These are phyloP conservation scores for Sebastes diaconus DNA, from an alignment of 2,797 vertebrate species.

Conservation along the genomic window DNA sequence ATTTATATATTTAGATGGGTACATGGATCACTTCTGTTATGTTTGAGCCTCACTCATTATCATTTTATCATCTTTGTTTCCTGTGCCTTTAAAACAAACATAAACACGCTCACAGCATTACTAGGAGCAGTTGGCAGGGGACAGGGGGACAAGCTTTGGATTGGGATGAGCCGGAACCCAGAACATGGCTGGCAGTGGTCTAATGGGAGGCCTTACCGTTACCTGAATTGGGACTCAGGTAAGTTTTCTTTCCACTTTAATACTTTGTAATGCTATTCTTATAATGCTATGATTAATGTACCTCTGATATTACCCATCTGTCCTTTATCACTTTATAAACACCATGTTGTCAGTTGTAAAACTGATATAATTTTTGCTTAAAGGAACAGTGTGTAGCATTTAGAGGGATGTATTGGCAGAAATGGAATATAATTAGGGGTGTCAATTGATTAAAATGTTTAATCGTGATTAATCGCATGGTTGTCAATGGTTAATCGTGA, in stretches of 20 bases:
- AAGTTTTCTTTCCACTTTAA: conserved; percentile 22
- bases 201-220: conserved; percentile 85
- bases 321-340: not conserved
- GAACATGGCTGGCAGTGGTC: conserved; percentile 90
- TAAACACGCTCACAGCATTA: conserved; percentile 29
- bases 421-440: no score
- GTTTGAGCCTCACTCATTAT: not conserved
- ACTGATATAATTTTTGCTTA: not conserved
- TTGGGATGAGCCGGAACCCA: conserved; percentile 84
- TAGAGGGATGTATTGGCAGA: no score
- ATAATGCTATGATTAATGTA: not conserved
- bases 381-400: not conserved
- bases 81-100: not conserved
- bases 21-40: not conserved
- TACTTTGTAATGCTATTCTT: not conserved
- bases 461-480: no score
- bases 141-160: conserved; percentile 80
- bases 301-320: not conserved
- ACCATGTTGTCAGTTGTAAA: not conserved
- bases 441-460: no score
- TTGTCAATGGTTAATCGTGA: no score
- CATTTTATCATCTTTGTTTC: not conserved
- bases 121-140: not conserved
- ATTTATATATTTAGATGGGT: not conserved
- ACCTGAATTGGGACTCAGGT: conserved; percentile 92